A percentile compares a stretch with the other conserved stretches of the same genome.
phyloP scores from a whole-genome alignment of 2,888 invertebrate species.

The Eurytoma californica region DNA sequence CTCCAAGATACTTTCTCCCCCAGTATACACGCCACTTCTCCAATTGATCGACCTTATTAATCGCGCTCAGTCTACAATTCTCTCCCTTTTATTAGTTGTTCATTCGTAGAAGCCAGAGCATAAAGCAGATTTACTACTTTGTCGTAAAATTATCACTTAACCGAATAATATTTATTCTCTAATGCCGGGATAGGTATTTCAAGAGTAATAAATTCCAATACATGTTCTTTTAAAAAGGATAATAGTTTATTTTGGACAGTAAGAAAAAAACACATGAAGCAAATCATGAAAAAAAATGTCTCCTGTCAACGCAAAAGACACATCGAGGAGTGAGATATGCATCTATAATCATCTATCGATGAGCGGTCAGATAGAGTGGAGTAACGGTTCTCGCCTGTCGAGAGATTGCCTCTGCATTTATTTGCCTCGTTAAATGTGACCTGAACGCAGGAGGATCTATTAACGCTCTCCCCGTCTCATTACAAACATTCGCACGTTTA shows the following conservation, averaged over 20 bases:
- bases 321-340: background rate
- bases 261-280: no score
- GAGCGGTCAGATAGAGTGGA: background rate
- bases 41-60: constrained; percentile 34
- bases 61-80: constrained; percentile 22
- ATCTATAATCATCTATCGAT: constrained; percentile 34
- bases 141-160: no score
- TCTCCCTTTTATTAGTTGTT: background rate
- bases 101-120: no score
- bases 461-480: background rate
- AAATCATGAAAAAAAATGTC: no score
- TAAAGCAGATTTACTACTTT: no score
- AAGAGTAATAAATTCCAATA: no score
- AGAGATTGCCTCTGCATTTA: constrained; percentile 19
- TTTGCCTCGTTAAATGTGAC: constrained; percentile 27
- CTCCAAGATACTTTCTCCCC: constrained; percentile 34
- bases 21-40: background rate
- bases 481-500: constrained; percentile 27
- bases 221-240: no score
- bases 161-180: no score
- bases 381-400: constrained; percentile 28
- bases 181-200: no score
- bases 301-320: no score
- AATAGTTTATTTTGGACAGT: no score
- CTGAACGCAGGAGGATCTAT: background rate